Base-by-base conservation (phyloP, 2,888 invertebrate genomes). In the Rhagophthalmus giganteus region DNA sequence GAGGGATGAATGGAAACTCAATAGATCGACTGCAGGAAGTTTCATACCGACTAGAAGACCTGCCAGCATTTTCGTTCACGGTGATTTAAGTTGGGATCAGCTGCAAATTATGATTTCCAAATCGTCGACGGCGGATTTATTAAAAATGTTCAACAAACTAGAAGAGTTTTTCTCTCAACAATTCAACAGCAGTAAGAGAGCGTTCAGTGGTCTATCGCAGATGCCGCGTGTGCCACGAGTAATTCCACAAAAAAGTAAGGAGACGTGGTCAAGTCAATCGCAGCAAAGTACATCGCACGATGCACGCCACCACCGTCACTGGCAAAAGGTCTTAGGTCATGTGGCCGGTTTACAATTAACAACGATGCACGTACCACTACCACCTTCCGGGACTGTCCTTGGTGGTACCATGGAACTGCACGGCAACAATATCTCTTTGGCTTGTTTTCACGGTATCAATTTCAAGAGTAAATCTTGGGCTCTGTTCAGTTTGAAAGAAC, bases 91-190 rank as follows among this genome's bases (percentile, higher is more conserved):
- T 55, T 99, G 98, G 98, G 94, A 95, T 71, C 96, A 92, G 70
- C 80, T 98, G 30, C 97, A 99, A 78, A 83, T 98, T 64, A 89
- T 99, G 82, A 96, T 99, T 71, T 94, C 93, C 2, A 91, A 94
- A 74, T 94, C 94, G 35, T 99, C 98, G 1, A 96, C 97, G 0
- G 94, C 94, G 0, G 98, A 99, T 78, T 79, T 99, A 51, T 79
- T 96, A 35, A 98, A 97, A 78, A 97, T 99, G 90, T 94, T 90
- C 72, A 88, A 90, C 58, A 97, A 97, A 70, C 80, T 99, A 24
- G 94, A 95, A 65, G 95, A 97, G 76, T 99, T 99, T 79, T 97
- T 99, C 77, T 89, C 92, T 55, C 96, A 96, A 74, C 97, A 98
- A 78, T 94, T 97, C 72, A 94, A 94, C 73, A 94, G 93, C 61